Evolutionary conservation across 1,140 invertebrate genomes (phyloP).

Genomic region (Ooceraea biroi): DNA sequence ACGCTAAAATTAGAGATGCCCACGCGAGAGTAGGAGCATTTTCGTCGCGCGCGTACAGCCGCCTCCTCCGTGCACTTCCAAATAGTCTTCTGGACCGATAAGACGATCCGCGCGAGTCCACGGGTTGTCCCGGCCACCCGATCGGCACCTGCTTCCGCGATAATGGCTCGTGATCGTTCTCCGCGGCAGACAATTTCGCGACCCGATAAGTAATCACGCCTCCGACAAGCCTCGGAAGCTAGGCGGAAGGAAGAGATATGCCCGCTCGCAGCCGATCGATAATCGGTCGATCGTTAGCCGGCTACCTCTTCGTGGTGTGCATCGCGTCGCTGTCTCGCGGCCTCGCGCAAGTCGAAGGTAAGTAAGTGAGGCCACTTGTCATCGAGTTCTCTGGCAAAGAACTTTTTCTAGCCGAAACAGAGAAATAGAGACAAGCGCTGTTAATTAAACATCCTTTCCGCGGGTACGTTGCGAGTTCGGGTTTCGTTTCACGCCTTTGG

Average conservation of each 20-base stretch:
- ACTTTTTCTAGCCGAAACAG: neutral
- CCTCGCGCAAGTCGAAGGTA: constrained; percentile 61
- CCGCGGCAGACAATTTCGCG: neutral
- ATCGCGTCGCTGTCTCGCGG: constrained; percentile 49
- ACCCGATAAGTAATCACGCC: neutral
- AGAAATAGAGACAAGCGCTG: neutral
- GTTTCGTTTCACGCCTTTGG: neutral
- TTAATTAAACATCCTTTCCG: constrained; percentile 22
- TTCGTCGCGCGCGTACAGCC: constrained; percentile 47
- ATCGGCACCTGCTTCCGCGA: neutral
- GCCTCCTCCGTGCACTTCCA: constrained; percentile 72
- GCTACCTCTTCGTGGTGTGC: constrained; percentile 38
- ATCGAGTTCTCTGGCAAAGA: neutral
- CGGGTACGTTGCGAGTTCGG: neutral
- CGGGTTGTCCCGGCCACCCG: neutral
- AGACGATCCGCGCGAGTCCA: constrained; percentile 27
- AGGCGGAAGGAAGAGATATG: constrained; percentile 46
- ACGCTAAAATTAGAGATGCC: constrained; percentile 79
- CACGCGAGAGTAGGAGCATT: constrained; percentile 67
- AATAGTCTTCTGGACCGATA: constrained; percentile 75
- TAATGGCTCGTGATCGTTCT: neutral
- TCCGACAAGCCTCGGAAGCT: neutral
- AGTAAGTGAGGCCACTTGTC: constrained; percentile 56
- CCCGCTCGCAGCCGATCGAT: constrained; percentile 34
- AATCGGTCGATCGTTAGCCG: constrained; percentile 42